Conservation (phyloP, 2,797 vertebrate species). For the Alfaro cultratus region DNA sequence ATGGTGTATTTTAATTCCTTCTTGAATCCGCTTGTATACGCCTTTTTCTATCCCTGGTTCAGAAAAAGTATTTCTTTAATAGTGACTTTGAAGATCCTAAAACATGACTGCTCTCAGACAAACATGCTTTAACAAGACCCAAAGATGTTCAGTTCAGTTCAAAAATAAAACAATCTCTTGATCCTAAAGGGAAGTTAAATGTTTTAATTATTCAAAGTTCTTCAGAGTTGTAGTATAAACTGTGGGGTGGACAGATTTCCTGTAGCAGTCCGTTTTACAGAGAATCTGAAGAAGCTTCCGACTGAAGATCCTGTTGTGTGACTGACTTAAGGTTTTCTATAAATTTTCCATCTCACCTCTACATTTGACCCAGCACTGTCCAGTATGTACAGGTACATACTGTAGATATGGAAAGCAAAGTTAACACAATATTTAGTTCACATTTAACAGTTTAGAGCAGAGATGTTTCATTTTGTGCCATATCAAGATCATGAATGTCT, state of each 20-base stretch:
- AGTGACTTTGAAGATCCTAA: slow-evolving; percentile 59
- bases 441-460: background rate
- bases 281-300: background rate
- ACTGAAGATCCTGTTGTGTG: background rate
- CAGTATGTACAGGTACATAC: too few relatives aligned
- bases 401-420: too few relatives aligned
- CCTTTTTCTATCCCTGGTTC: slow-evolving; percentile 74
- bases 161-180: background rate
- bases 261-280: background rate
- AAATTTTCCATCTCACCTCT: background rate
- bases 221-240: background rate
- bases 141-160: background rate
- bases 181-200: background rate
- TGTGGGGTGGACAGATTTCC: background rate
- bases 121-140: slow-evolving; percentile 30
- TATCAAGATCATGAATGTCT: too few relatives aligned
- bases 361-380: background rate
- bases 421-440: background rate
- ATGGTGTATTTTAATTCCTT: slow-evolving; percentile 66
- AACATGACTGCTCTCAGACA: slow-evolving; percentile 35
- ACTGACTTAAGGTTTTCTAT: background rate
- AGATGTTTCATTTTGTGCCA: too few relatives aligned
- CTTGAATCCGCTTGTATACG: slow-evolving; percentile 72
- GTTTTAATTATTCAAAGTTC: background rate
- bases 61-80: slow-evolving; percentile 62